Evolutionary conservation across 2,888 invertebrate species (phyloP), one percentile per base, ranked within the genome.

Genomic region (Drosophila longiperda): DNA sequence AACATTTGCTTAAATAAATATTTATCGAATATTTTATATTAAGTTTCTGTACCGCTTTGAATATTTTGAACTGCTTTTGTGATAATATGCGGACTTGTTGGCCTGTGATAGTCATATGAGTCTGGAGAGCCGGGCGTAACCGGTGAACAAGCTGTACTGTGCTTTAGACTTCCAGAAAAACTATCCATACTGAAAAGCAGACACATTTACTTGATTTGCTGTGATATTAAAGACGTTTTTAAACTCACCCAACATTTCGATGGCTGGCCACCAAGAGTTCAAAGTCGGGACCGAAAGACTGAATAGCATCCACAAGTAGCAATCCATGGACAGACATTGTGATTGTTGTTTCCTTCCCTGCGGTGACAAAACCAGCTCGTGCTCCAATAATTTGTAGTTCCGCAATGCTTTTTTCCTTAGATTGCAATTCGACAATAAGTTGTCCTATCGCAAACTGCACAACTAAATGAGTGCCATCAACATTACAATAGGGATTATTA

Each of bases 281-380:
- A 94, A 98, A 99, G 94, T 99, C 99, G 0, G 97, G 96, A 0
- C 99, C 99, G 93, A 97, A 98, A 20, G 98, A 98, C 93, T 99
- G 99, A 92, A 99, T 94, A 57, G 99, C 99, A 94, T 99, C 99
- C 4, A 98, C 99, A 63, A 99, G 93, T 66, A 99, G 94, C 82
- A 99, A 94, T 87, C 98, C 98, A 93, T 98, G 98, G 55, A 99
- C 98, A 15, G 97, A 97, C 72, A 99, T 95, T 2, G 96, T 95
- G 48, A 98, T 94, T 81, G 96, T 95, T 6, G 96, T 94, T 92
- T 98, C 97, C 23, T 94, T 94, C 0, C 96, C 95, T 45, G 97
- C 94, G 91, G 96, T 96, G 33, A 96, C 96, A 76, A 96, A 94
- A 9, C 96, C 95, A 40, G 96, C 95, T 88, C 95, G 95, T 48